These are phyloP conservation scores for Maniola jurtina DNA, from an alignment of 1,140 invertebrate species.

Conservation along the genomic window DNA sequence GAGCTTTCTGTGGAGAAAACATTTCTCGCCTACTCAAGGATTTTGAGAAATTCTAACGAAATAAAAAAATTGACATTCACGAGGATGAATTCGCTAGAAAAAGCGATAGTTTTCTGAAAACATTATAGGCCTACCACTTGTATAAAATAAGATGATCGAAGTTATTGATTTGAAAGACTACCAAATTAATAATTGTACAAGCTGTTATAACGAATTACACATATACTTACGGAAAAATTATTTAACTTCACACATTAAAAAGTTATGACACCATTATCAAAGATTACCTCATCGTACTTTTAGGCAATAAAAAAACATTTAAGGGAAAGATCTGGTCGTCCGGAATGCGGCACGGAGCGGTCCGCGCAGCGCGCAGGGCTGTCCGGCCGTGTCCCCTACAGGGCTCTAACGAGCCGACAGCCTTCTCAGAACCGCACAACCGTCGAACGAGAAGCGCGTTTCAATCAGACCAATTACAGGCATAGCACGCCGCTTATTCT, in stretches of 20 bases:
- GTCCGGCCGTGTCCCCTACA: slow-evolving; percentile 21
- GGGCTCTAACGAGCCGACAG: slow-evolving; percentile 62
- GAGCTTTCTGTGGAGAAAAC: too few relatives aligned
- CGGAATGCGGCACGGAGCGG: slow-evolving; percentile 57
- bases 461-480: slow-evolving; percentile 76
- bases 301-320: slow-evolving; percentile 24
- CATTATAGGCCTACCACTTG: too few relatives aligned
- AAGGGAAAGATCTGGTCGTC: slow-evolving; percentile 31
- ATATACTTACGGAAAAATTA: too few relatives aligned
- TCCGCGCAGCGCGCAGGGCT: slow-evolving; percentile 45
- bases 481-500: slow-evolving; percentile 65
- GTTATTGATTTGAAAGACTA: too few relatives aligned
- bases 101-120: too few relatives aligned
- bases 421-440: slow-evolving; percentile 55
- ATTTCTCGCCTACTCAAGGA: too few relatives aligned
- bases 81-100: too few relatives aligned
- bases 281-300: slow-evolving; percentile 24
- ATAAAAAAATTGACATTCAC: too few relatives aligned
- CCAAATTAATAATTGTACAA: too few relatives aligned
- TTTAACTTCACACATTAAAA: background rate
- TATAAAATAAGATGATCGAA: too few relatives aligned
- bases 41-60: too few relatives aligned
- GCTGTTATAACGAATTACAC: too few relatives aligned
- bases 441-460: slow-evolving; percentile 66
- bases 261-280: slow-evolving; percentile 5